A percentile compares a stretch with the other conserved stretches of the same genome.
Evolutionary conservation across 2,113 vertebrate genomes (phyloP).

Genomic region (Odocoileus virginianus): DNA sequence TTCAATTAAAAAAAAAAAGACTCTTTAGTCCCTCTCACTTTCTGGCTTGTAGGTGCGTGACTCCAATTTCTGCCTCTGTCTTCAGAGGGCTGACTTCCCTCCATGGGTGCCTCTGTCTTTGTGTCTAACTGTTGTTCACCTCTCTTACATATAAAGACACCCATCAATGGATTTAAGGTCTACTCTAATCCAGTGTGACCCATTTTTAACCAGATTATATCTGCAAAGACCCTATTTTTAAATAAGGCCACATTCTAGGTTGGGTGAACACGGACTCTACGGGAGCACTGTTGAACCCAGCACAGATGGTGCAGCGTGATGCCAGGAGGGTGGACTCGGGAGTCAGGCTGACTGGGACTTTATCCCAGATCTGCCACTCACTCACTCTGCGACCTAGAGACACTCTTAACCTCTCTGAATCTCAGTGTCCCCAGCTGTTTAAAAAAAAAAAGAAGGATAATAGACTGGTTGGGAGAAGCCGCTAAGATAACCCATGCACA

Average conservation of each 20-base stretch:
- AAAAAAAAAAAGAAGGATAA: not conserved
- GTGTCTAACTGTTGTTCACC: not conserved
- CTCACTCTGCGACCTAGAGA: not conserved
- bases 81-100: not conserved
- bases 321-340: not conserved
- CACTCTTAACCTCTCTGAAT: not conserved
- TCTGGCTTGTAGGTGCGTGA: not conserved
- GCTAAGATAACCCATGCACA: not conserved
- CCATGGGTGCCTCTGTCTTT: not conserved
- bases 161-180: not conserved
- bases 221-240: not conserved
- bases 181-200: not conserved
- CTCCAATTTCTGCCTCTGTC: not conserved
- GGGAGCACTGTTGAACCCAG: not conserved
- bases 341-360: not conserved
- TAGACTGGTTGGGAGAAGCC: not conserved
- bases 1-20: not conserved
- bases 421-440: not conserved
- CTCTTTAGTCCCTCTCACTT: not conserved
- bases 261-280: rapidly evolving
- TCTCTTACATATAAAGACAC: not conserved
- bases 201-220: not conserved
- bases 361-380: not conserved
- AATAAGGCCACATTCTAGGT: not conserved
- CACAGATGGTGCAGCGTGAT: not conserved